These are phyloP conservation scores for Himalopsyche japonica DNA, from an alignment of 2,888 invertebrate genomes.

Conservation along the genomic window DNA sequence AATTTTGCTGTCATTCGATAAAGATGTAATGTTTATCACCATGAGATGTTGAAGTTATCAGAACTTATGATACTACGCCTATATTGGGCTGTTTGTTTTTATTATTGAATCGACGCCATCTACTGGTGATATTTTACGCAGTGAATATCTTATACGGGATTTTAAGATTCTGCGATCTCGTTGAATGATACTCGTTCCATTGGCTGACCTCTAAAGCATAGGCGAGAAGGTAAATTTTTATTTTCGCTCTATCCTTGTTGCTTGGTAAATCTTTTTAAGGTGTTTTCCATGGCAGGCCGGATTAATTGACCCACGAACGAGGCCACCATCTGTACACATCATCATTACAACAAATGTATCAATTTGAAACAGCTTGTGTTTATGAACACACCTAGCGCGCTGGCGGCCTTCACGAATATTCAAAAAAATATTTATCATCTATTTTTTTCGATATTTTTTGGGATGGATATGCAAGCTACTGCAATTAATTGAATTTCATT, in stretches of 20 bases:
- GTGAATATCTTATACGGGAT: neutral
- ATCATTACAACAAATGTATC: neutral
- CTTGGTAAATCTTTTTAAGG: neutral
- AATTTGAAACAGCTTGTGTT: neutral
- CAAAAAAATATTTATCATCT: too few species aligned
- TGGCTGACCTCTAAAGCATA: neutral
- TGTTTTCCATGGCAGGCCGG: neutral
- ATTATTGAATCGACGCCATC: too few species aligned
- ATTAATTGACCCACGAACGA: constrained; percentile 4
- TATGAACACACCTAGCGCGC: neutral
- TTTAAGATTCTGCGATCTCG: neutral
- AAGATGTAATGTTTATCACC: too few species aligned
- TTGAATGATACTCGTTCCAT: neutral
- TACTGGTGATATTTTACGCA: too few species aligned
- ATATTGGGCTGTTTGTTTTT: too few species aligned
- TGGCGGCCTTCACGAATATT: neutral
- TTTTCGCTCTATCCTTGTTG: neutral
- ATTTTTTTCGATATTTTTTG: too few species aligned
- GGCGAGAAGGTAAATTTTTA: neutral
- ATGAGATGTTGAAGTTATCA: too few species aligned
- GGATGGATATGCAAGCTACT: too few species aligned
- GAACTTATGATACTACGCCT: too few species aligned
- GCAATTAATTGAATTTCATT: too few species aligned
- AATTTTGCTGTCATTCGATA: too few species aligned
- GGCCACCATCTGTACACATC: neutral